Evolutionary conservation across 2,113 vertebrate genomes (phyloP).

Genomic region (Amia ocellicauda): DNA sequence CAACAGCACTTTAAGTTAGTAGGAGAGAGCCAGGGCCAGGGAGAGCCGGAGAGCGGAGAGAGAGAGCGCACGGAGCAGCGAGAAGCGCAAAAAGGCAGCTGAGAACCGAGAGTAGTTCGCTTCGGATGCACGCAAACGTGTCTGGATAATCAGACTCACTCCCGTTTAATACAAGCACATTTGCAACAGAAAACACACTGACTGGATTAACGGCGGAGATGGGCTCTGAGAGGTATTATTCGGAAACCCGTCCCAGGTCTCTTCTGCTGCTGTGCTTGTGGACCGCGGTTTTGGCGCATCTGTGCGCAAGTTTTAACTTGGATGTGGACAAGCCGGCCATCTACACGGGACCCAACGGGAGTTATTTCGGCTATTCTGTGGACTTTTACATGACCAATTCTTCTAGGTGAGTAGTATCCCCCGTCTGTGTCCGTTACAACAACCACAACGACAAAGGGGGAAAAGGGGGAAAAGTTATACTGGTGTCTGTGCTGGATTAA

Average conservation of each 20-base stretch:
- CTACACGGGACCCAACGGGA: conserved; percentile 72
- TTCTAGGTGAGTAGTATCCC: conserved; percentile 62
- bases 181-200: too few relatives aligned
- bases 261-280: conserved; percentile 37
- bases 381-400: conserved; percentile 81
- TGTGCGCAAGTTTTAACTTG: conserved; percentile 74
- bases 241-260: conserved; percentile 39
- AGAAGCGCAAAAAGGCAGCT: conserved; percentile 23
- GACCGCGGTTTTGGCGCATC: conserved; percentile 44
- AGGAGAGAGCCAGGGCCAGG: conserved; percentile 36
- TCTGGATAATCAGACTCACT: conserved; percentile 30
- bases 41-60: conserved; percentile 20
- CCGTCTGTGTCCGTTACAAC: too few relatives aligned
- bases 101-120: conserved; percentile 27
- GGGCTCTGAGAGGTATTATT: conserved; percentile 44
- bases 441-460: too few relatives aligned
- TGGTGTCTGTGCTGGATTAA: too few relatives aligned
- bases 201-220: conserved; percentile 34
- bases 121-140: conserved; percentile 39
- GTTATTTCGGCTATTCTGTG: conserved; percentile 84
- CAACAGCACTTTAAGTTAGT: conserved; percentile 44
- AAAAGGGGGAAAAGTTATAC: too few relatives aligned
- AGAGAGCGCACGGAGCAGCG: conserved; percentile 27
- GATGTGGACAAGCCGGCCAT: conserved; percentile 73
- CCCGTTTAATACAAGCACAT: conserved; percentile 9